Evolutionary conservation across 2,888 invertebrate species (phyloP), one percentile per base, ranked within the genome.

Genomic region (Tenthredo distinguenda): DNA sequence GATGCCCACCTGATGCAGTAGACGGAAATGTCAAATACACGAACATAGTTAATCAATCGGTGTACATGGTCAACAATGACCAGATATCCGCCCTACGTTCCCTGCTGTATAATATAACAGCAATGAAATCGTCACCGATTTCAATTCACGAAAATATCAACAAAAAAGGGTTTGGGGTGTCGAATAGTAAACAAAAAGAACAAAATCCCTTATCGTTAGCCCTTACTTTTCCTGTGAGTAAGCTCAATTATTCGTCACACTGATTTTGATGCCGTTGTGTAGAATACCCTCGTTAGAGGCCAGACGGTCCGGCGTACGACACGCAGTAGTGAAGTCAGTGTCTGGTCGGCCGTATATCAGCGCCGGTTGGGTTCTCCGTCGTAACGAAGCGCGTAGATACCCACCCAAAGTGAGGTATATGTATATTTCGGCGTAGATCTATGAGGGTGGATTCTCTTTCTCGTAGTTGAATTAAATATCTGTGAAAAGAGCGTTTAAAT

Each of bases 11-110:
- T 10, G 47, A 76, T 47, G 76, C 76, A 47, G 31, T 47, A 4
- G 79, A 79, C 55, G 55, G 55, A 79, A 79, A 79, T 55, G 79
- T 79, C 79, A 79, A 58, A 79, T 34, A 34, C 79, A 37, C 12
- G 55, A 31, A 34, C n/a, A 15, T 10, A 43, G 40, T 21, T 76
- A 71, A 37, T 37, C 10, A 71, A 37, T 37, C 10, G 34, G 31
- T 37, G 7, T 55, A 55, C 71, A 7, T 6, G 3, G 34, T 37
- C 18, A n/a, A 37, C 37, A 71, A 12, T 26, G 21, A 21, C 62
- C 12, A 9, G 62, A 62, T 62, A 62, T 62, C 62, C 26, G 26
- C 26, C 62, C 12, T 2, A 62, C 1, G 62, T 62, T 62, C 26
- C 62, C 12, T 26, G 9, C 3, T 62, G 26, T 6, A 62, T 21